Evolutionary conservation across 2,113 vertebrate genomes (phyloP).

Genomic region (Bothrops jararaca): DNA sequence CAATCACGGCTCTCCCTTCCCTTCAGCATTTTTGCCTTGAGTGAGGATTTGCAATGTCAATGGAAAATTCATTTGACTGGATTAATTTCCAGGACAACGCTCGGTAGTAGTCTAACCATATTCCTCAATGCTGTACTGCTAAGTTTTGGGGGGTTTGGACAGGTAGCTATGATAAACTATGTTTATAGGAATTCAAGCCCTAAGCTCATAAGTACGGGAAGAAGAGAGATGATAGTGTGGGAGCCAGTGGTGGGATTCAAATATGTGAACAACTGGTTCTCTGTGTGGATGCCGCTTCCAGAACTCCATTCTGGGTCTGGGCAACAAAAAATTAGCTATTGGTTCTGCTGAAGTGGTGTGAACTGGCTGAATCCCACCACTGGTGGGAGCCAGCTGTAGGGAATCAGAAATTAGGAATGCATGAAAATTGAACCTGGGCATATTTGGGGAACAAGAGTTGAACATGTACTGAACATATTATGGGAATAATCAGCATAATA

Average conservation of each 20-base stretch:
- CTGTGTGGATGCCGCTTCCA: too few relatives aligned
- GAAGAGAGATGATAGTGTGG: not conserved
- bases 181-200: not conserved
- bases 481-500: not conserved
- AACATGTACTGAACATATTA: not conserved
- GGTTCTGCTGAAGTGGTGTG: too few relatives aligned
- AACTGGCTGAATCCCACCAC: too few relatives aligned
- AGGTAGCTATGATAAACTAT: constrained; percentile 5
- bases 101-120: not conserved
- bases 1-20: not conserved
- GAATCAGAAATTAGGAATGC: constrained; percentile 5
- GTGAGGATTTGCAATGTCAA: constrained; percentile 18
- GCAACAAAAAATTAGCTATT: too few relatives aligned
- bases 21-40: not conserved
- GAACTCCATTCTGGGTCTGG: too few relatives aligned
- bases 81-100: constrained; percentile 30
- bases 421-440: not conserved
- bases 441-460: not conserved
- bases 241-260: too few relatives aligned
- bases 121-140: not conserved
- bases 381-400: not conserved
- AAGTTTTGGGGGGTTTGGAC: not conserved
- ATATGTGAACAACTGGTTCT: too few relatives aligned
- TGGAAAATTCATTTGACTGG: constrained; percentile 26
- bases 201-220: constrained; percentile 6